phyloP scores from a whole-genome alignment of 2,888 invertebrate genomes.

The Andrena fulva region DNA sequence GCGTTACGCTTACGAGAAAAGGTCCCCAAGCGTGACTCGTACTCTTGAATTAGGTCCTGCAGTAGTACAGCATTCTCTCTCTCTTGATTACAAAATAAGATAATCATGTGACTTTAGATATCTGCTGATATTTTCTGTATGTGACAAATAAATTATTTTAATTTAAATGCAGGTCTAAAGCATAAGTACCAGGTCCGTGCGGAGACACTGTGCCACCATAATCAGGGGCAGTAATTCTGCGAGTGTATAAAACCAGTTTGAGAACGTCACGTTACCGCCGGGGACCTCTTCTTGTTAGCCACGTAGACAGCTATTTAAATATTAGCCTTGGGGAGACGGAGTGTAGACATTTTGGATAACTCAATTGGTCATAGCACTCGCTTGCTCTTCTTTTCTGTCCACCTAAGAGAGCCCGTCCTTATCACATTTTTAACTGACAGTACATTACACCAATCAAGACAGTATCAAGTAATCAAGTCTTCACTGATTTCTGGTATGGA shows the following conservation, averaged over 20 bases:
- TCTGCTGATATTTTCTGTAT: neutral
- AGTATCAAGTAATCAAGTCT: too few species aligned
- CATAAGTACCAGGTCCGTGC: too few species aligned
- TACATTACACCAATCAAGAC: too few species aligned
- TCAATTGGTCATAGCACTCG: neutral
- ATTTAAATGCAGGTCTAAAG: too few species aligned
- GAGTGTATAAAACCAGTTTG: neutral
- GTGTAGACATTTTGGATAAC: neutral
- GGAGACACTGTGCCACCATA: too few species aligned
- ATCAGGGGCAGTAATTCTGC: neutral
- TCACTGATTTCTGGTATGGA: too few species aligned
- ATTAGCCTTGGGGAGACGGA: neutral
- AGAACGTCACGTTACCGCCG: neutral
- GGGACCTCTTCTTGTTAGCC: neutral
- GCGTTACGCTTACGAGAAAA: slow-evolving; percentile 26
- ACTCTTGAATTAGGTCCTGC: slow-evolving; percentile 15
- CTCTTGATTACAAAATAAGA: neutral
- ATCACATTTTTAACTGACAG: too few species aligned
- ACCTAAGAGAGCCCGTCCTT: neutral
- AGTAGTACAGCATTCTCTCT: neutral
- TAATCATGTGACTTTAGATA: neutral
- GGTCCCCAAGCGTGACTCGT: slow-evolving; percentile 1
- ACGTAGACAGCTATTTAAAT: neutral
- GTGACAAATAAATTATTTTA: neutral
- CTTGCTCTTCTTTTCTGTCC: neutral